Evolutionary conservation across 2,797 vertebrate genomes (phyloP).

Genomic region (Clarias fuscus): DNA sequence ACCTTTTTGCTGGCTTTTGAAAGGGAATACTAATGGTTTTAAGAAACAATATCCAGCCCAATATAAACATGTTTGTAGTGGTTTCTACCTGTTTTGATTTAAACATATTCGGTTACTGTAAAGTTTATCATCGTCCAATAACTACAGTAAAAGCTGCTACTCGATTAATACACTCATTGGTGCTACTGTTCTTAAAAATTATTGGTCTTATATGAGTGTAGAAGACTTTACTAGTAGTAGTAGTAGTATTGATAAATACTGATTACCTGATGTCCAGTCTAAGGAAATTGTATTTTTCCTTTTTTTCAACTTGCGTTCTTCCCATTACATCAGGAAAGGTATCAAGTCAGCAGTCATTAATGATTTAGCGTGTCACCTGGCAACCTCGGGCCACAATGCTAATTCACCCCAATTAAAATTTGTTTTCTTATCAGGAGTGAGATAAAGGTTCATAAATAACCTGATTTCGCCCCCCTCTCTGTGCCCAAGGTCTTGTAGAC

Average conservation of each 20-base stretch:
- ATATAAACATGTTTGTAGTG: not conserved
- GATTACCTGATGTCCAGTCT: not conserved
- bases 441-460: slow-evolving; percentile 62
- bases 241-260: not conserved
- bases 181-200: not conserved
- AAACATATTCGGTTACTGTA: not conserved
- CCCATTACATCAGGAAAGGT: slow-evolving; percentile 51
- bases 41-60: not conserved
- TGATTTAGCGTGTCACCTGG: slow-evolving; percentile 57
- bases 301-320: slow-evolving; percentile 31
- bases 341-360: slow-evolving; percentile 38
- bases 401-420: slow-evolving; percentile 70
- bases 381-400: slow-evolving; percentile 57
- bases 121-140: not conserved
- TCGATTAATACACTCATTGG: not conserved
- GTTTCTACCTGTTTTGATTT: not conserved
- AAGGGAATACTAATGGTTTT: not conserved
- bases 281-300: slow-evolving; percentile 7
- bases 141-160: not conserved
- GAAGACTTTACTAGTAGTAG: not conserved
- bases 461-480: slow-evolving; percentile 45
- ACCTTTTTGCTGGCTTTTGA: not conserved
- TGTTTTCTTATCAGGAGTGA: slow-evolving; percentile 56
- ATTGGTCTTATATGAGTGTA: not conserved
- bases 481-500: slow-evolving; percentile 39